Evolutionary conservation across 2,888 invertebrate genomes (phyloP).

Genomic region (Schizaphis graminum): DNA sequence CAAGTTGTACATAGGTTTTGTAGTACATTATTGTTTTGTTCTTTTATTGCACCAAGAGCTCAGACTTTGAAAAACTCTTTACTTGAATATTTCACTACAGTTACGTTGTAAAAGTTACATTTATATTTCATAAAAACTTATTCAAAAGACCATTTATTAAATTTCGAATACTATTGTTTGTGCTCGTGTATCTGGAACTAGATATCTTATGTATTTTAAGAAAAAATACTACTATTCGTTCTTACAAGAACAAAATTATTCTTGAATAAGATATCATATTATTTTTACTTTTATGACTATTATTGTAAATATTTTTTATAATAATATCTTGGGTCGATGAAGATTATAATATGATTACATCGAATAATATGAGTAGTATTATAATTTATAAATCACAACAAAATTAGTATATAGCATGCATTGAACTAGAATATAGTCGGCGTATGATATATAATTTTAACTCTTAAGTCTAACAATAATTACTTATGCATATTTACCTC

Average conservation of each 20-base stretch:
- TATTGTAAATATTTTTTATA: background rate
- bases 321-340: background rate
- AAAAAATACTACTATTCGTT: background rate
- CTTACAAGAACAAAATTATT: background rate
- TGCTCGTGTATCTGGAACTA: conserved; percentile 27
- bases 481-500: background rate
- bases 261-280: background rate
- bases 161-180: conserved; percentile 50
- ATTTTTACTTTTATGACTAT: background rate
- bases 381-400: background rate
- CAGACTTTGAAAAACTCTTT: conserved; percentile 29
- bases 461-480: background rate
- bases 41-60: conserved; percentile 45
- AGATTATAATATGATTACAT: background rate
- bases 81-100: conserved; percentile 40
- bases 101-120: conserved; percentile 20
- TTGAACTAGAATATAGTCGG: background rate
- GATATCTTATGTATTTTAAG: background rate
- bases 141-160: conserved; percentile 41
- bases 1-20: background rate
- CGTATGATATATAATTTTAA: background rate
- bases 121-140: conserved; percentile 40
- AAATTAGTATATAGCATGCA: background rate
- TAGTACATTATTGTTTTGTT: conserved; percentile 6
- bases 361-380: background rate